Evolutionary conservation across 2,797 vertebrate species (phyloP).

Genomic region (Danionella dracula): DNA sequence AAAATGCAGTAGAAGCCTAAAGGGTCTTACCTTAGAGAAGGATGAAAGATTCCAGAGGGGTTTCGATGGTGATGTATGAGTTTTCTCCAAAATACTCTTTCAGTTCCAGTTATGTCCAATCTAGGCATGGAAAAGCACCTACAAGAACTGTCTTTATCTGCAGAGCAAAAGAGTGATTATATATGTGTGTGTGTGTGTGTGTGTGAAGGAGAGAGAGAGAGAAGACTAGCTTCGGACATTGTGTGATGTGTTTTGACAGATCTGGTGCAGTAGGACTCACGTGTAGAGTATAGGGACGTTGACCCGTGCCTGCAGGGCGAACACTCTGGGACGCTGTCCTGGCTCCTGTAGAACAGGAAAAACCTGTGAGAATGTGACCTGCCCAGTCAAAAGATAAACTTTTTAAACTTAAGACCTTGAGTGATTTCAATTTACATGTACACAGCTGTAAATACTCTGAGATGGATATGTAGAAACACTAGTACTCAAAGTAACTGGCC

Average conservation of each 20-base stretch:
- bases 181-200: neutral
- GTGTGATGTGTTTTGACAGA: conserved; percentile 33
- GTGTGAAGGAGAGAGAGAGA: conserved; percentile 1
- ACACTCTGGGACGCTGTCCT: neutral
- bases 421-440: too few relatives aligned
- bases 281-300: neutral
- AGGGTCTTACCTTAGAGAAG: conserved; percentile 23
- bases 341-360: neutral
- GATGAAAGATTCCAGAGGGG: neutral
- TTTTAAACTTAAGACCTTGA: neutral
- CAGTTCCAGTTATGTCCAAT: neutral
- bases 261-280: conserved; percentile 29
- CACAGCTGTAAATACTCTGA: too few relatives aligned
- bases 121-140: neutral
- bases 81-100: neutral
- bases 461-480: too few relatives aligned
- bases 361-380: neutral
- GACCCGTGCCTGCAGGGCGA: conserved; percentile 1
- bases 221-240: neutral
- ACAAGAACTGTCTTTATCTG: neutral
- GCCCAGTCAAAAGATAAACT: neutral
- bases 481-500: too few relatives aligned
- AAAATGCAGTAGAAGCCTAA: too few relatives aligned
- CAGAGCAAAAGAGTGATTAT: neutral
- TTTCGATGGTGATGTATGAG: neutral